A percentile compares a stretch with the other conserved stretches of the same genome.
These are phyloP conservation scores for Tenthredo notha DNA, from an alignment of 2,888 invertebrate genomes.

Conservation along the genomic window DNA sequence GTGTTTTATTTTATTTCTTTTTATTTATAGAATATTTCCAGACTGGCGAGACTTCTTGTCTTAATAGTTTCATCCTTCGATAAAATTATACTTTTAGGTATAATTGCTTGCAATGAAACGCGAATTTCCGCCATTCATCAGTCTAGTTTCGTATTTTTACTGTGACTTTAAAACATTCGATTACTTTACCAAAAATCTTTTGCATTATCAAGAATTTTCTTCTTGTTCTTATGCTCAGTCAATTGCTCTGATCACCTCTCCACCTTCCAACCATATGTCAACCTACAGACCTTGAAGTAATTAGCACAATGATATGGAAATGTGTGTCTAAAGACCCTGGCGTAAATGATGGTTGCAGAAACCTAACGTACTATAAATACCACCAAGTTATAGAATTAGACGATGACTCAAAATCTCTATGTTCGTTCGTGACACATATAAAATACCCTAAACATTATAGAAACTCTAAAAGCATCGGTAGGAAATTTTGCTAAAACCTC, in stretches of 20 bases:
- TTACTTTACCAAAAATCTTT: neutral
- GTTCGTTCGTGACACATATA: conserved; percentile 4
- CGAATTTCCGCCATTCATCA: neutral
- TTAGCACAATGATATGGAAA: neutral
- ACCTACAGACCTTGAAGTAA: conserved; percentile 7
- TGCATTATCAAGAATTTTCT: neutral
- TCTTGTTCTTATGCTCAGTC: neutral
- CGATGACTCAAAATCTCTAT: neutral
- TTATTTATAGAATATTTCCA: neutral
- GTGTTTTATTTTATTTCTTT: neutral
- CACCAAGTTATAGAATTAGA: conserved; percentile 6
- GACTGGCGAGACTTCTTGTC: neutral
- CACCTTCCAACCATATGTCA: neutral
- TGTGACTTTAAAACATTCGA: neutral
- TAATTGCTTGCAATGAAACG: neutral
- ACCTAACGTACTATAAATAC: neutral
- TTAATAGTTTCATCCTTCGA: neutral
- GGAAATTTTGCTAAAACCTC: conserved; percentile 17
- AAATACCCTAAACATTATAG: neutral
- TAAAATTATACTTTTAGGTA: neutral
- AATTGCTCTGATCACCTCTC: neutral
- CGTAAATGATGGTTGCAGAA: neutral
- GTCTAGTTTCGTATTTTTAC: neutral
- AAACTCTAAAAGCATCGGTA: neutral
- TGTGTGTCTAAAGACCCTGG: neutral